phyloP scores from a whole-genome alignment of 1,140 invertebrate species.

The Drosophila lacteicornis region DNA sequence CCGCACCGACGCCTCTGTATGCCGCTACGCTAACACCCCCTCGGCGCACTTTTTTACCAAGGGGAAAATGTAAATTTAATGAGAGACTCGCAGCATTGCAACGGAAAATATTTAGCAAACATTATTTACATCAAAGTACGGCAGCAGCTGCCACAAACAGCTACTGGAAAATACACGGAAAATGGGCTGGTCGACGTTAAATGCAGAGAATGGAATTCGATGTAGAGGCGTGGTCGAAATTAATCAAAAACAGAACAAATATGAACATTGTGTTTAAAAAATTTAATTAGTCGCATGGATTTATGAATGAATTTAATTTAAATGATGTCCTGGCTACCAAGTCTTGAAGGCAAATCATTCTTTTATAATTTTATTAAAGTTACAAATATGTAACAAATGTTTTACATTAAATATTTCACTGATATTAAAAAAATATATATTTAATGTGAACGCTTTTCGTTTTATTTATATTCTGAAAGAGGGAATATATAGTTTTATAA shows the following conservation, averaged over 20 bases:
- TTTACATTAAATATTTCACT: too few species aligned
- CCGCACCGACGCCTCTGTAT: conserved; percentile 12
- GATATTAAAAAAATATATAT: too few species aligned
- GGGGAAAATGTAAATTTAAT: conserved; percentile 78
- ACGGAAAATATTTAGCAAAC: conserved; percentile 67
- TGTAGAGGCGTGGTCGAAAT: conserved; percentile 30
- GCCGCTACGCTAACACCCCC: background rate
- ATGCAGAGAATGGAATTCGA: conserved; percentile 23
- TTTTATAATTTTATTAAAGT: too few species aligned
- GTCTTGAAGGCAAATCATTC: background rate
- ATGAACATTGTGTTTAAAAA: background rate
- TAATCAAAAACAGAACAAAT: conserved; percentile 54
- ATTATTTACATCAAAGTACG: conserved; percentile 77
- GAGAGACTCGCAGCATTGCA: conserved; percentile 60
- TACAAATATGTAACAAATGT: too few species aligned
- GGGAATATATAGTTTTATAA: too few species aligned
- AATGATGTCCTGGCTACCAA: too few species aligned
- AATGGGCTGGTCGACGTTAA: conserved; percentile 27
- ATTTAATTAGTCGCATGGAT: background rate
- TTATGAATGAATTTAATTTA: background rate
- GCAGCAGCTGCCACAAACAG: conserved; percentile 61
- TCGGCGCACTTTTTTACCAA: conserved; percentile 37
- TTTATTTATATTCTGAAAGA: too few species aligned
- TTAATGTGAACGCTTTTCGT: too few species aligned
- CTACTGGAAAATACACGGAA: conserved; percentile 1